phyloP scores from a whole-genome alignment of 1,140 invertebrate genomes.

The Dermatophagoides farinae region DNA sequence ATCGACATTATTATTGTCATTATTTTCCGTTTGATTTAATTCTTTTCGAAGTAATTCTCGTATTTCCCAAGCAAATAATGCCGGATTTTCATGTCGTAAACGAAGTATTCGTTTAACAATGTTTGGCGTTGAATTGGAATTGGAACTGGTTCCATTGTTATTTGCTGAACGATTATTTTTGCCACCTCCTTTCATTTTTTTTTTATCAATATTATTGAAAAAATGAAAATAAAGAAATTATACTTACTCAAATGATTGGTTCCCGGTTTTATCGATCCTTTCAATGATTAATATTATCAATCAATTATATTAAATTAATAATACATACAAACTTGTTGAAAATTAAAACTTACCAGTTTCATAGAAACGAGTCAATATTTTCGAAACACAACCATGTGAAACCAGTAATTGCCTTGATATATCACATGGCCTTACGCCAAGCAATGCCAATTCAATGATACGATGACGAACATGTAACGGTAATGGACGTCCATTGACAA shows the following conservation, averaged over 20 bases:
- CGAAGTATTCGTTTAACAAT: slow-evolving; percentile 76
- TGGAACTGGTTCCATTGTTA: slow-evolving; percentile 72
- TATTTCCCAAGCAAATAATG: slow-evolving; percentile 83
- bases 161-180: slow-evolving; percentile 22
- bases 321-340: not conserved
- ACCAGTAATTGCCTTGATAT: slow-evolving; percentile 83
- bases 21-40: not conserved
- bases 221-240: not conserved
- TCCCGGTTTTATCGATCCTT: slow-evolving; percentile 55
- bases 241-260: slow-evolving; percentile 9
- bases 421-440: slow-evolving; percentile 74
- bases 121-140: slow-evolving; percentile 76
- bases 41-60: slow-evolving; percentile 52
- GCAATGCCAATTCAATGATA: slow-evolving; percentile 75
- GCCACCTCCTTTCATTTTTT: not conserved
- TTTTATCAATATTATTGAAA: not conserved
- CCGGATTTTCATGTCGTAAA: slow-evolving; percentile 72
- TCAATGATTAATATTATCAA: not conserved
- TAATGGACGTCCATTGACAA: slow-evolving; percentile 81
- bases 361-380: slow-evolving; percentile 88
- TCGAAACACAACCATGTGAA: slow-evolving; percentile 87
- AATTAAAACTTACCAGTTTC: slow-evolving; percentile 40
- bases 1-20: not conserved
- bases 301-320: not conserved
- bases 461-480: slow-evolving; percentile 77